Percentiles rank a stretch among this genome's conserved stretches.
Evolutionary conservation across 1,140 invertebrate genomes (phyloP).

Genomic region (Helicoverpa armigera): DNA sequence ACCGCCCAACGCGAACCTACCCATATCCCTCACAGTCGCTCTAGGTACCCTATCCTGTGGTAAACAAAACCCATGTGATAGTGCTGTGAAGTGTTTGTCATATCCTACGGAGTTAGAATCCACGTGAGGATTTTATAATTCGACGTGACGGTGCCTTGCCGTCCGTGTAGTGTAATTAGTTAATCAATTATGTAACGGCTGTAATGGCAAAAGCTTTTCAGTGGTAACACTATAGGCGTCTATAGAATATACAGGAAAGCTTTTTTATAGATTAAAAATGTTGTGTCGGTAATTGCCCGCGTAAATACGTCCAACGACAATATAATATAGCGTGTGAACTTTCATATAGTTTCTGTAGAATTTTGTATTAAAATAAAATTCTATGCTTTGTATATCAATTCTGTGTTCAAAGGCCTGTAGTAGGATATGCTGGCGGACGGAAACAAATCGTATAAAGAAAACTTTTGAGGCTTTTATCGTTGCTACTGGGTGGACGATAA

Average conservation of each 20-base stretch:
- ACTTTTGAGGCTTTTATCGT: conserved; percentile 25
- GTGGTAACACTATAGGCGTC: conserved; percentile 20
- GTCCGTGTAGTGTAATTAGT: conserved; percentile 61
- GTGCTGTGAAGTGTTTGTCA: conserved; percentile 72
- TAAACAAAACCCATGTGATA: conserved; percentile 70
- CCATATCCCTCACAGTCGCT: conserved; percentile 30
- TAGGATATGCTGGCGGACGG: not conserved
- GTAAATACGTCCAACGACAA: conserved; percentile 32
- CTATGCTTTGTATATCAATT: not conserved
- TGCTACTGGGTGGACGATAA: conserved; percentile 9
- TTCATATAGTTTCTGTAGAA: not conserved
- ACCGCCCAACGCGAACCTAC: conserved; percentile 46
- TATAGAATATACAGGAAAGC: conserved; percentile 40
- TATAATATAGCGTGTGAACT: conserved; percentile 28
- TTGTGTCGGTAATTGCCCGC: conserved; percentile 46
- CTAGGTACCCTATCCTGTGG: conserved; percentile 44
- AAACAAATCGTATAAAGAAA: not conserved
- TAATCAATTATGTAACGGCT: conserved; percentile 66
- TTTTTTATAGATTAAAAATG: conserved; percentile 48
- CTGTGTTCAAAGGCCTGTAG: not conserved
- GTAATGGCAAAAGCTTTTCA: conserved; percentile 51
- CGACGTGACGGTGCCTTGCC: conserved; percentile 43
- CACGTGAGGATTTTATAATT: conserved; percentile 63
- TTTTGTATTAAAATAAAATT: conserved; percentile 11
- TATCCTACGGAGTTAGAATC: conserved; percentile 48